These are phyloP conservation scores for Zosterops lateralis DNA, from an alignment of 2,113 vertebrate genomes.

Conservation along the genomic window DNA sequence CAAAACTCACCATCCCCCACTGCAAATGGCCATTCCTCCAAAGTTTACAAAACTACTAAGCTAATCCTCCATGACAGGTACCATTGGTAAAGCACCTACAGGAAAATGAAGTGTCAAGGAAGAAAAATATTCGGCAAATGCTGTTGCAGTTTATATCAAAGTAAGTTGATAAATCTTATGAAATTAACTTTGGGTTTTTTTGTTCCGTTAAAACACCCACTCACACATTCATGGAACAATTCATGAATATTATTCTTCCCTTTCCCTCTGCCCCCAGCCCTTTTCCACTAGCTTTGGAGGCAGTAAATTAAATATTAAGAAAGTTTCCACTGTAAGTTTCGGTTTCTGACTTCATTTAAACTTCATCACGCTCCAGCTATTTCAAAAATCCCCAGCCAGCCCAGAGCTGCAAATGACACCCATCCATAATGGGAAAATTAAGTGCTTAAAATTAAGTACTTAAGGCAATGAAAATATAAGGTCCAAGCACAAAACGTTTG, in stretches of 20 bases:
- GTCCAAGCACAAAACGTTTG: neutral
- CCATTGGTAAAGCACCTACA: neutral
- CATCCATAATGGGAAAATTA: neutral
- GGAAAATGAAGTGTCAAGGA: neutral
- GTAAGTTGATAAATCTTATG: neutral
- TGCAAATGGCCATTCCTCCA: rapidly evolving
- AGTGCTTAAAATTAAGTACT: conserved; percentile 26
- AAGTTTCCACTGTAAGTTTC: conserved; percentile 51
- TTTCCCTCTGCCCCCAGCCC: neutral
- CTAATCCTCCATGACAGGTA: neutral
- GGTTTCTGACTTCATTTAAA: conserved; percentile 26
- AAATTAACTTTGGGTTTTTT: neutral
- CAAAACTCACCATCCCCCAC: rapidly evolving
- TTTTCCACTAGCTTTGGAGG: conserved; percentile 27
- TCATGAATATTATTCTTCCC: neutral
- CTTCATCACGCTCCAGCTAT: conserved; percentile 35
- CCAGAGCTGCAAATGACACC: neutral
- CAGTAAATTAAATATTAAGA: conserved; percentile 30
- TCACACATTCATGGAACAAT: neutral
- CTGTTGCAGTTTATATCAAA: neutral
- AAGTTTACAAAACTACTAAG: rapidly evolving
- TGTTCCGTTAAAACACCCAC: neutral
- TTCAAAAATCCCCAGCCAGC: conserved; percentile 21
- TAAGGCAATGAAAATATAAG: neutral
- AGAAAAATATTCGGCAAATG: neutral